These are phyloP conservation scores for Notospermus geniculatus DNA, from an alignment of 1,140 invertebrate genomes.

Conservation along the genomic window DNA sequence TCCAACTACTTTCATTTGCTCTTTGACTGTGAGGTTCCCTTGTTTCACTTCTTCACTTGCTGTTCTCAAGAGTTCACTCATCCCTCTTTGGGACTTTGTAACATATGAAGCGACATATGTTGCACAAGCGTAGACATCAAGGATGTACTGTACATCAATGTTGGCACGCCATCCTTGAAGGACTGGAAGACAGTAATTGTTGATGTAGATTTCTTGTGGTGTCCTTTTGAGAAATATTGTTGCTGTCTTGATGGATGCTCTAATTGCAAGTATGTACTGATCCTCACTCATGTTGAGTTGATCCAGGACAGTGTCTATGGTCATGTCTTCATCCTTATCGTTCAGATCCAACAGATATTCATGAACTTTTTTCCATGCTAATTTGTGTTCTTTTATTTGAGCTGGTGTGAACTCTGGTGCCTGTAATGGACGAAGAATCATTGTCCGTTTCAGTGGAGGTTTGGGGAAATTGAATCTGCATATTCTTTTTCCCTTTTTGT, in stretches of 20 bases:
- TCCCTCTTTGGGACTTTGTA: conserved; percentile 1
- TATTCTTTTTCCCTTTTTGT: conserved; percentile 19
- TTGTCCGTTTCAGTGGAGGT: conserved; percentile 20
- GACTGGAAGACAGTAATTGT: neutral
- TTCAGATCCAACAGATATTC: too few species aligned
- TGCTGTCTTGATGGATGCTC: neutral
- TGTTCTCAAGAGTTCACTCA: neutral
- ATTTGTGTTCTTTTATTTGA: neutral
- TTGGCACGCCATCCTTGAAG: neutral
- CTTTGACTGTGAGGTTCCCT: neutral
- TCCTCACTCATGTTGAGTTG: neutral
- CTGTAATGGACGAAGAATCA: neutral
- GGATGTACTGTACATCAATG: neutral
- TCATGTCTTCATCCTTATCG: too few species aligned
- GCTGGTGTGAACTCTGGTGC: neutral
- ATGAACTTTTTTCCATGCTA: neutral
- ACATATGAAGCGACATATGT: conserved; percentile 5
- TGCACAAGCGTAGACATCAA: conserved; percentile 4
- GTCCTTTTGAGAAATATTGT: neutral
- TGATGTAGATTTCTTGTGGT: neutral
- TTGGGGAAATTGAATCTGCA: conserved; percentile 31
- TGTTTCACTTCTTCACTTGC: neutral
- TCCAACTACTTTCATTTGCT: neutral
- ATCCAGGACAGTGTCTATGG: neutral
- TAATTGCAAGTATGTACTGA: neutral